Base-by-base conservation (phyloP, 2,113 vertebrate species). In the Propithecus coquereli region DNA sequence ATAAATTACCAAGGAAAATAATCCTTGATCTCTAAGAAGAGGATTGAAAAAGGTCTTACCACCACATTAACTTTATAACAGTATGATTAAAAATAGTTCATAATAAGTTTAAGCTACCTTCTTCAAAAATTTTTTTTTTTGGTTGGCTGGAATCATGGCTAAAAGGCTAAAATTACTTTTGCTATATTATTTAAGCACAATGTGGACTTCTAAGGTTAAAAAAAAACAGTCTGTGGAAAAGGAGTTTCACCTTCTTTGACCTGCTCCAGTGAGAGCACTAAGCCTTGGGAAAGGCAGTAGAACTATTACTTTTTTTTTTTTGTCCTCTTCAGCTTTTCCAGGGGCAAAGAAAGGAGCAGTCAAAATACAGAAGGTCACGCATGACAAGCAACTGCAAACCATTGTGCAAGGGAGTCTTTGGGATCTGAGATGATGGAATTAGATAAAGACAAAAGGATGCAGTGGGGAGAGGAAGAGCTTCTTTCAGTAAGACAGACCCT, bases 371-470 rank as follows among this genome's bases (percentile, higher is more conserved):
- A 94, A 95, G 96, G 98, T 98, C 98, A 98, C 57, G 97, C 94
- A 97, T 97, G 96, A 98, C 95, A 98, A 98, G 96, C 97, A 96
- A 97, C 97, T 98, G 94, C 94, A 98, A 98, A 97, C 97, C 97
- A 82, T 73, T 93, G 70, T 97, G 97, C 98, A 97, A 98, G 98
- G 96, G 96, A 96, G 87, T 97, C 82, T 97, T 96, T 98, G 97
- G 98, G 83, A 96, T 98, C 97, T 96, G 97, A 98, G 97, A 98
- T 95, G 97, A 98, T 95, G 96, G 98, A 98, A 98, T 98, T 94
- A 98, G 98, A 92, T 97, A 96, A 98, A 98, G 91, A 98, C 98
- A 99, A 98, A 97, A 98, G 96, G 97, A 97, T 97, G 93, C 85
- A 96, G 96, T 91, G 89, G 90, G 96, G 81, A 83, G 84, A 74